A percentile compares a stretch with the other conserved stretches of the same genome.
These are phyloP conservation scores for Sclerurus mexicanus DNA, from an alignment of 2,113 vertebrate species.

Conservation along the genomic window DNA sequence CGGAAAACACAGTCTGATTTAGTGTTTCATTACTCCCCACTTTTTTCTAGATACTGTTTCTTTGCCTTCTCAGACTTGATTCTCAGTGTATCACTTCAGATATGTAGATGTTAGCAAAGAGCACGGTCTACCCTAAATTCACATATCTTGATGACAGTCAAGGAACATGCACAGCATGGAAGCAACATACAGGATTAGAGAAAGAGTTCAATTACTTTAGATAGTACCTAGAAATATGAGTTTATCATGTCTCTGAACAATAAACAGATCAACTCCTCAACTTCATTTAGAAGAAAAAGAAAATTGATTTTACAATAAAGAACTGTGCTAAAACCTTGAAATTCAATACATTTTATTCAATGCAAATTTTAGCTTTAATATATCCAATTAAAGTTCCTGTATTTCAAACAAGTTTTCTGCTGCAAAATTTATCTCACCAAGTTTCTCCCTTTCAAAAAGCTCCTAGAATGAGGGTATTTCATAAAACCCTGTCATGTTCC, in stretches of 20 bases:
- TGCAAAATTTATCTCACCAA: background rate
- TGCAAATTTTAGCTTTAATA: background rate
- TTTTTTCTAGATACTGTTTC: background rate
- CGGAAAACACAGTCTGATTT: background rate
- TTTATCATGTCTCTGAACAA: background rate
- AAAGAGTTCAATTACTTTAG: background rate
- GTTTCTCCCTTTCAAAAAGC: background rate
- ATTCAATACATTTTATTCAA: background rate
- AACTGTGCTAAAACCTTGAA: background rate
- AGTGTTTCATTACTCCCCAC: background rate
- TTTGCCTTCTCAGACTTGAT: background rate
- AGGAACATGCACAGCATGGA: background rate
- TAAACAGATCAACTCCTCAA: background rate
- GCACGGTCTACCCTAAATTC: background rate
- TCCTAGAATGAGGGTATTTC: background rate
- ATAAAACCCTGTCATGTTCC: background rate
- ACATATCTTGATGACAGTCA: background rate
- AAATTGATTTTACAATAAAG: background rate
- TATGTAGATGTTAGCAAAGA: background rate
- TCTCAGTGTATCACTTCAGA: background rate
- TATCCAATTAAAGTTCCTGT: background rate
- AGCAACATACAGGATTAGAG: rapidly evolving
- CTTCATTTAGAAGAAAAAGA: background rate
- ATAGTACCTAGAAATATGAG: background rate
- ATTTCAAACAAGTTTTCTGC: background rate